phyloP scores from a whole-genome alignment of 1,140 invertebrate genomes.

The Stegodyphus dumicola region DNA sequence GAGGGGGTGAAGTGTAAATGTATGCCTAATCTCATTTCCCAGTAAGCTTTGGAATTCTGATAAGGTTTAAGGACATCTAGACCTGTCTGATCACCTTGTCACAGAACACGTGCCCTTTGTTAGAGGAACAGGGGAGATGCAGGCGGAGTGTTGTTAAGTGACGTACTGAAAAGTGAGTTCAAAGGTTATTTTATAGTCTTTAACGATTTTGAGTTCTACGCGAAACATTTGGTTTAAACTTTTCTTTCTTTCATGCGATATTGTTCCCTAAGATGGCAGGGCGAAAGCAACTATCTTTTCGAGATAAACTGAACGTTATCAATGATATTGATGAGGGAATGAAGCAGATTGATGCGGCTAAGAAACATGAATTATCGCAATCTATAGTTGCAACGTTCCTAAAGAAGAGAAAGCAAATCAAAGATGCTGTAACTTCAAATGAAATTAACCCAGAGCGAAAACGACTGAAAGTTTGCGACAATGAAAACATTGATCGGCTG shows the following conservation, averaged over 20 bases:
- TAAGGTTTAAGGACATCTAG: conserved; percentile 2
- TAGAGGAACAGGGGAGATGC: conserved; percentile 5
- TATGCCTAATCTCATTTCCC: neutral
- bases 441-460: too few species aligned
- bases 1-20: conserved; percentile 1
- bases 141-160: too few species aligned
- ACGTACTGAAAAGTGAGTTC: too few species aligned
- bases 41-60: conserved; percentile 2
- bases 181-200: too few species aligned
- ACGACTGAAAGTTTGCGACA: too few species aligned
- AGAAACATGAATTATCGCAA: neutral
- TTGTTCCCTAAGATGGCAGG: too few species aligned
- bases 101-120: neutral
- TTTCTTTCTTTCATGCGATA: too few species aligned
- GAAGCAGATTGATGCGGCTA: neutral
- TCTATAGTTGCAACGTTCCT: conserved; percentile 4
- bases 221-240: too few species aligned
- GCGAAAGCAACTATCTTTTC: conserved; percentile 12
- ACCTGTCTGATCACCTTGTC: neutral
- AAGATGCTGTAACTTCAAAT: too few species aligned
- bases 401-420: too few species aligned
- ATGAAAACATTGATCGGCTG: too few species aligned
- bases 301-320: conserved; percentile 8
- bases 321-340: neutral
- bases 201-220: too few species aligned